Percentiles rank a stretch among this genome's conserved stretches.
Evolutionary conservation across 2,797 vertebrate genomes (phyloP).

Genomic region (Leptodactylus fallax): DNA sequence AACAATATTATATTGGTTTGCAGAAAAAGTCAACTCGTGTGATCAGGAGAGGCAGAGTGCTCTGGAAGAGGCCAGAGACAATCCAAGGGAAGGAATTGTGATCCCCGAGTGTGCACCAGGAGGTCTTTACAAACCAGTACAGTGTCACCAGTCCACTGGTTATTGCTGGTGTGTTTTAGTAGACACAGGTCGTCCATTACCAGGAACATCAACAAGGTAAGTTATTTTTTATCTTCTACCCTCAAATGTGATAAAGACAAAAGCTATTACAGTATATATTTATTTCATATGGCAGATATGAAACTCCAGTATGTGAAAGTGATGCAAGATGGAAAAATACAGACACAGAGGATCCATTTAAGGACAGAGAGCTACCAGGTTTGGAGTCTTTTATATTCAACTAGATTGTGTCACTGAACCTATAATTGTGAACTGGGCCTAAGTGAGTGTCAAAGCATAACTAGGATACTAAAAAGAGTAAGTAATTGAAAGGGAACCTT

Average conservation of each 20-base stretch:
- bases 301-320: conserved; percentile 91
- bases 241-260: not conserved
- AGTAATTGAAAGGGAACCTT: no score
- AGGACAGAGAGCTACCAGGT: conserved; percentile 94
- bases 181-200: conserved; percentile 94
- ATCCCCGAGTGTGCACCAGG: conserved; percentile 91
- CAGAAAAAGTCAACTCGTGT: conserved; percentile 96
- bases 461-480: no score
- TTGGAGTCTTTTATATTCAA: conserved; percentile 50
- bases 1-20: conserved; percentile 54
- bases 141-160: conserved; percentile 97
- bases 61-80: conserved; percentile 89
- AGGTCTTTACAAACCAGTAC: conserved; percentile 93
- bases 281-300: conserved; percentile 81
- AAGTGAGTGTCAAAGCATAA: no score
- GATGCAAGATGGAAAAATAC: conserved; percentile 82
- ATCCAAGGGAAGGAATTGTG: conserved; percentile 88
- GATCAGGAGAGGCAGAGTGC: conserved; percentile 96
- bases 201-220: conserved; percentile 94
- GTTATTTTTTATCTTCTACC: not conserved
- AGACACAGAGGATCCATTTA: conserved; percentile 91
- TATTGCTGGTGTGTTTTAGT: conserved; percentile 99
- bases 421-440: no score
- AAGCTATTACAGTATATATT: not conserved
- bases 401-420: no score